Evolutionary conservation across 2,888 invertebrate genomes (phyloP), one percentile per base, ranked within the genome.

Genomic region (Crioceris asparagi): DNA sequence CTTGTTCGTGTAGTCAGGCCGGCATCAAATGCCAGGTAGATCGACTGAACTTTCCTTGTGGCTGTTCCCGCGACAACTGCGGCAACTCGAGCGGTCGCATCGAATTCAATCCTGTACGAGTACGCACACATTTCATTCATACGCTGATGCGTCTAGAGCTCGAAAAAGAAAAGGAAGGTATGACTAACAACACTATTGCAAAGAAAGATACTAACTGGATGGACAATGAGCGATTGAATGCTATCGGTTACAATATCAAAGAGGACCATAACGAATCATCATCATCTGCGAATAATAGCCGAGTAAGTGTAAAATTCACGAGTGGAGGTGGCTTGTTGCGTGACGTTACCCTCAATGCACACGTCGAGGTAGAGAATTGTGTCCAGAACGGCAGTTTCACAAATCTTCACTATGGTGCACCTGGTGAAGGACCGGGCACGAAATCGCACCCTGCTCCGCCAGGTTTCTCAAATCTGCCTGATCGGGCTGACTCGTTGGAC

Each of bases 21-120:
- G 93, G 92, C 43, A 96, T 97, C 49, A 92, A 94, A 69, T 97
- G 96, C 63, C 94, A 94, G 74, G 94, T 97, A 36, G 96, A 97
- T 65, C 76, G 96, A 43, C 72, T 88, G 42, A 91, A 88, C 58
- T 97, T 96, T 60, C 97, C 97, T 0, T 97, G 97, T 63, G 93
- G 94, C 8, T 97, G 96, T 65, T 83, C 87, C 2, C 79, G 88
- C 50, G 93, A 93, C 54, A 90, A 91, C 32, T 97, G 97, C 65
- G 83, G 80, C 42, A 97, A 97, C 62, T 79, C 82, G 1, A 77
- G 82, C 30, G 97, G 97, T 3, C 75, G 97, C 45, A 87, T 96
- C 46, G 96, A 96, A 64, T 97, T 97, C 61, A 94, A 94, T 63
- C 93, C 94, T 1, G 79, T 90, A 23, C 75, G 96, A 46, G 96